Conservation (phyloP, 2,797 vertebrate species). For the Rhinatrema bivittatum region DNA sequence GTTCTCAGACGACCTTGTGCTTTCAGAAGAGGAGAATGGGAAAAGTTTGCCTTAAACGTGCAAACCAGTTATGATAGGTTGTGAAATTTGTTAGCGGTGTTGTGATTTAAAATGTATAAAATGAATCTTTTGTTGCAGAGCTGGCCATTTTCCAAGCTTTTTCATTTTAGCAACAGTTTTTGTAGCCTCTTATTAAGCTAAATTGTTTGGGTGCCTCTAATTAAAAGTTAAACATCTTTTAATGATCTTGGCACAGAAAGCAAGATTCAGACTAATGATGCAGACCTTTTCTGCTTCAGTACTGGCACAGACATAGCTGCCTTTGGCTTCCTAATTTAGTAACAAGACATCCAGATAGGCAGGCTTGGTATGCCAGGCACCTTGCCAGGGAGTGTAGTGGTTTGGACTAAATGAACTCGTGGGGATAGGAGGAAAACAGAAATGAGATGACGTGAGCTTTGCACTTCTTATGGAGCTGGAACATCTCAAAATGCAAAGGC, state of each 20-base stretch:
- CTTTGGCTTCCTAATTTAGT: constrained; percentile 93
- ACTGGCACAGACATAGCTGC: constrained; percentile 53
- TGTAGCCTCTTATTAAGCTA: constrained; percentile 8
- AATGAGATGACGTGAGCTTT: too few species aligned
- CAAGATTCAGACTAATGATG: constrained; percentile 58
- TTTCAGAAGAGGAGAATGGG: too few species aligned
- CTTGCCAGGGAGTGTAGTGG: constrained; percentile 63
- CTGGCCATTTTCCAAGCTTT: not conserved
- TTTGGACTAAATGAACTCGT: constrained; percentile 51
- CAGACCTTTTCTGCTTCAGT: too few species aligned
- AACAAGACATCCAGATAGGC: constrained; percentile 75
- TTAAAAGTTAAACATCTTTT: constrained; percentile 58
- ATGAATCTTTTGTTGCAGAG: not conserved
- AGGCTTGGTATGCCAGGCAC: constrained; percentile 87
- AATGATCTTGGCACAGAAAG: constrained; percentile 58
- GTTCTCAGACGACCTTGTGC: too few species aligned
- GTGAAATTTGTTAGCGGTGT: too few species aligned
- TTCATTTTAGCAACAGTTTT: too few species aligned
- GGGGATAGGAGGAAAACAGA: too few species aligned
- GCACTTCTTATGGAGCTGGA: too few species aligned
- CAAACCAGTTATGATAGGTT: too few species aligned
- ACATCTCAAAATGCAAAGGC: too few species aligned
- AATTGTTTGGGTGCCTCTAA: constrained; percentile 13
- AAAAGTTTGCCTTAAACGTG: too few species aligned
- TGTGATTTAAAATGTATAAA: too few species aligned